phyloP scores from a whole-genome alignment of 2,797 vertebrate species.

The Liparis tanakae region DNA sequence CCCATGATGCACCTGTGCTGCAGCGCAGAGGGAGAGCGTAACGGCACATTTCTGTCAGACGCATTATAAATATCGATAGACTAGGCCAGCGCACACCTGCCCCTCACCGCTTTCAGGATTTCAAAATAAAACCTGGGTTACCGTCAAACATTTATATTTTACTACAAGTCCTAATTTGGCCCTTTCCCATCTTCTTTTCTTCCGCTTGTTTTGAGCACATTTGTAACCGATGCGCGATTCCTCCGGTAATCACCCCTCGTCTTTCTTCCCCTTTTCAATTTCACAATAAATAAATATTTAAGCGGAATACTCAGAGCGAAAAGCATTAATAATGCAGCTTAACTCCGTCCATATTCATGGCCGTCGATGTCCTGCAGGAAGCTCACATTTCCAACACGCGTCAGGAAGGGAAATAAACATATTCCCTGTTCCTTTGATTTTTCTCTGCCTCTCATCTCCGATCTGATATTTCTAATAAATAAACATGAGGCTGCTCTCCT shows the following conservation, averaged over 20 bases:
- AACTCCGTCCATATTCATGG: constrained; percentile 54
- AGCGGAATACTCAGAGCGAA: constrained; percentile 46
- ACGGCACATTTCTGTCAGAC: constrained; percentile 72
- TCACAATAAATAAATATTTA: constrained; percentile 51
- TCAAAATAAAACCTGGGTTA: constrained; percentile 54
- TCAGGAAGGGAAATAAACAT: constrained; percentile 63
- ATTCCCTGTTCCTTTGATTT: constrained; percentile 70
- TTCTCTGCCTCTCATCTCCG: constrained; percentile 61
- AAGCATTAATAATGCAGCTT: constrained; percentile 49
- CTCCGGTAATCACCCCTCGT: constrained; percentile 7
- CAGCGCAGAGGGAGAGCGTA: constrained; percentile 32
- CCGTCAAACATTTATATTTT: constrained; percentile 44
- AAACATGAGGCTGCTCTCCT: constrained; percentile 71
- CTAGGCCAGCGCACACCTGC: constrained; percentile 29
- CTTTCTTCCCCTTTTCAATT: constrained; percentile 20
- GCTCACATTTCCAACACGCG: constrained; percentile 50
- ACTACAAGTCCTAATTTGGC: constrained; percentile 41
- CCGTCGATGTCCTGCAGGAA: constrained; percentile 56
- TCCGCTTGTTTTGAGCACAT: constrained; percentile 20
- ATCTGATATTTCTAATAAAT: constrained; percentile 76
- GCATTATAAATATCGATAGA: constrained; percentile 76
- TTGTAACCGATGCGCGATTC: constrained; percentile 22
- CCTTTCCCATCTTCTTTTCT: constrained; percentile 17
- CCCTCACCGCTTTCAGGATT: constrained; percentile 48
- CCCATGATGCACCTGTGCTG: constrained; percentile 53